Evolutionary conservation across 2,888 invertebrate species (phyloP).

Genomic region (Pseudanteris insignis): DNA sequence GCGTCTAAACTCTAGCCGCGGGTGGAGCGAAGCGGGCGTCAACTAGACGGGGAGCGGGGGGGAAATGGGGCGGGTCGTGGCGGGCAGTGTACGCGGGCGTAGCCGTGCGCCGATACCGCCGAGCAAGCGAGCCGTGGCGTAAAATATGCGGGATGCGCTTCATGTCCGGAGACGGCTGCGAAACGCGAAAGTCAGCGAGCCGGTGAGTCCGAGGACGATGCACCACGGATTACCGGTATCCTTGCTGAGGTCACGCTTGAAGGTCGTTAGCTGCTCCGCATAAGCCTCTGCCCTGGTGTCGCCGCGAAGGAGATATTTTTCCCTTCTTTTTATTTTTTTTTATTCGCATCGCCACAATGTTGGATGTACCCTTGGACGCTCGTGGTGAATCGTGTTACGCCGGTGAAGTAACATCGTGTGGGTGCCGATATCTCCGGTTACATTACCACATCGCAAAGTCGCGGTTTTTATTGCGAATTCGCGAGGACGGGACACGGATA

Average conservation of each 20-base stretch:
- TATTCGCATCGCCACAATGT: too few relatives aligned
- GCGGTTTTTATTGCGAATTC: too few relatives aligned
- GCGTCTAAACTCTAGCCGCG: too few relatives aligned
- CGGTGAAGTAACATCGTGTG: slow-evolving; percentile 34
- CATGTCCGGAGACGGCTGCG: slow-evolving; percentile 48
- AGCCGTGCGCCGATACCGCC: slow-evolving; percentile 7
- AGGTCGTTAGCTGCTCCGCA: slow-evolving; percentile 61
- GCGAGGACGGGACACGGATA: too few relatives aligned
- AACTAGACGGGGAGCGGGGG: too few relatives aligned
- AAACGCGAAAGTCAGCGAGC: slow-evolving; percentile 54
- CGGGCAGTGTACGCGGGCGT: slow-evolving; percentile 7
- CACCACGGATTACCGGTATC: slow-evolving; percentile 61
- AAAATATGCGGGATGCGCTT: slow-evolving; percentile 18
- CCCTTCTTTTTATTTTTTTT: too few relatives aligned
- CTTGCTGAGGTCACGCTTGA: slow-evolving; percentile 60
- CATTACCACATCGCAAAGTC: slow-evolving; percentile 19
- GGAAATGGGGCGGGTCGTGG: slow-evolving; percentile 5
- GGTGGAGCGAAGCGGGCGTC: too few relatives aligned
- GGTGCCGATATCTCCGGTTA: slow-evolving; percentile 27
- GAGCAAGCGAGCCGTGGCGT: slow-evolving; percentile 3
- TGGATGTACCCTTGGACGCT: too few relatives aligned
- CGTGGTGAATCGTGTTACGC: slow-evolving; percentile 21
- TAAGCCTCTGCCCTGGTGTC: too few relatives aligned
- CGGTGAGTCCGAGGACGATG: slow-evolving; percentile 58
- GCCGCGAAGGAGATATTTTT: slow-evolving; percentile 19